Conservation (phyloP, 2,888 invertebrate species). For the Stenurella melanura region DNA sequence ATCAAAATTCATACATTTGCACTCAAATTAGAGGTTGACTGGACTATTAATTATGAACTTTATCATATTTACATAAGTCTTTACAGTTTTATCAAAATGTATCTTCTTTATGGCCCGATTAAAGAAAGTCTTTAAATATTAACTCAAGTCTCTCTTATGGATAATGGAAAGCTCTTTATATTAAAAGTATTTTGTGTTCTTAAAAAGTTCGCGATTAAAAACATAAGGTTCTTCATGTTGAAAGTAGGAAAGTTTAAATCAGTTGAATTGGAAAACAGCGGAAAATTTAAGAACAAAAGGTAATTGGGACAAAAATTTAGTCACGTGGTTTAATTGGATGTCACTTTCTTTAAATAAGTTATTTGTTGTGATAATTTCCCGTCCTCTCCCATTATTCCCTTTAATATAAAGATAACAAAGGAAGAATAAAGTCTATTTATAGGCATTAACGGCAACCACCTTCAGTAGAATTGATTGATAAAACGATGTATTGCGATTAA, state of each 20-base stretch:
- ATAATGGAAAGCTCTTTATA: no score
- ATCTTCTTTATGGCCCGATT: no score
- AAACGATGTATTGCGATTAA: background rate
- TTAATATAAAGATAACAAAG: background rate
- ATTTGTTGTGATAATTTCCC: background rate
- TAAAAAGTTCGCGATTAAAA: no score
- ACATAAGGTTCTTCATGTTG: no score
- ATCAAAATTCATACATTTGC: no score
- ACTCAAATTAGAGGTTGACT: no score
- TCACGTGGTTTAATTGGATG: background rate
- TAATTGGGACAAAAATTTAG: background rate
- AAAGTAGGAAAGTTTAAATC: background rate
- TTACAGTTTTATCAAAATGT: no score
- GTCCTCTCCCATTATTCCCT: background rate
- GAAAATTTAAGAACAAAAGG: background rate
- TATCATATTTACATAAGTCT: no score
- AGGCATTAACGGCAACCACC: background rate
- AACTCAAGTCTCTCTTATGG: no score
- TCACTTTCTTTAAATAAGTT: background rate
- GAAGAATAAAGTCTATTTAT: constrained; percentile 1
- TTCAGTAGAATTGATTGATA: background rate
- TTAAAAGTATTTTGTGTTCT: no score
- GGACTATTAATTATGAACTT: no score
- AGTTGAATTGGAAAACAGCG: background rate
- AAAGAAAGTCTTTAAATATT: no score